Evolutionary conservation across 2,888 invertebrate species (phyloP).

Genomic region (Theretra japonica): DNA sequence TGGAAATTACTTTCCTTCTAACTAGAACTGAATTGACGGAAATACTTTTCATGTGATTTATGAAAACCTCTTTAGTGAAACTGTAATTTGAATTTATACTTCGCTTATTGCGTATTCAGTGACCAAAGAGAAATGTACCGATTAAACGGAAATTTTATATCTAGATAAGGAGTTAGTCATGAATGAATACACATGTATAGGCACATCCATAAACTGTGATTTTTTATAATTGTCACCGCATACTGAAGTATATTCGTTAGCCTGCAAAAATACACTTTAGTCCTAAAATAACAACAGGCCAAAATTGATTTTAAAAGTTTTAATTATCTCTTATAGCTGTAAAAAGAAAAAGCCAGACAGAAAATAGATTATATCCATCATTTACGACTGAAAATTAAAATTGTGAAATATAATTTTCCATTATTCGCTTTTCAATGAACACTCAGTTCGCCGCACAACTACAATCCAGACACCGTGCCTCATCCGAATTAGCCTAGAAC

Average conservation of each 20-base stretch:
- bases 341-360: background rate
- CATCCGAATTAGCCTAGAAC: constrained; percentile 61
- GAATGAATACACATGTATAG: too few relatives aligned
- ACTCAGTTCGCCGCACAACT: constrained; percentile 43
- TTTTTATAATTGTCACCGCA: too few relatives aligned
- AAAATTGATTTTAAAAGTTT: background rate
- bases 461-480: constrained; percentile 53
- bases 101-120: background rate
- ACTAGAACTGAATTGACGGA: constrained; percentile 6
- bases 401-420: background rate
- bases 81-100: background rate
- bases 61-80: background rate
- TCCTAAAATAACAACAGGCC: too few relatives aligned
- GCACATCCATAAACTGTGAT: too few relatives aligned
- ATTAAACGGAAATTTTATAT: too few relatives aligned
- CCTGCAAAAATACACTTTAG: too few relatives aligned
- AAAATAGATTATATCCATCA: background rate
- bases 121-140: background rate
- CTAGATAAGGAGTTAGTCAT: too few relatives aligned
- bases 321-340: background rate
- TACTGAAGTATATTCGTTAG: too few relatives aligned
- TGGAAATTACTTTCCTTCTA: constrained; percentile 28
- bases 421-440: constrained; percentile 11
- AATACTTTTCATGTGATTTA: constrained; percentile 7
- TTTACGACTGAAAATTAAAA: background rate